A percentile compares a stretch with the other conserved stretches of the same genome.
phyloP scores from a whole-genome alignment of 2,888 invertebrate genomes.

The Coleophora flavipennella region DNA sequence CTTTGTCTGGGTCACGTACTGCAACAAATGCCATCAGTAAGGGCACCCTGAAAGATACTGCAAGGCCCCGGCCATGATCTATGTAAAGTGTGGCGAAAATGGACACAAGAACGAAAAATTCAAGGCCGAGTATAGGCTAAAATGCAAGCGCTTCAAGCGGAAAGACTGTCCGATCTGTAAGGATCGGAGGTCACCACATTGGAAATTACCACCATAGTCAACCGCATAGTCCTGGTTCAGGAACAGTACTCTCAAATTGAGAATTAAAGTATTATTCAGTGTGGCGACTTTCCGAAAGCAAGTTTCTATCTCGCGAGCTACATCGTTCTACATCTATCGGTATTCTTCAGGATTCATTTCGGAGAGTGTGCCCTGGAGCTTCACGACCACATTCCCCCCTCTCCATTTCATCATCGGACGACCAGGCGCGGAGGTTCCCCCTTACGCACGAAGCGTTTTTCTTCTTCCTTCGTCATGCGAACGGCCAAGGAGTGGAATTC shows the following conservation, averaged over 20 bases:
- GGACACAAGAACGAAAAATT: conserved; percentile 15
- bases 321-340: no score
- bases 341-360: no score
- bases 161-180: conserved; percentile 8
- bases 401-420: no score
- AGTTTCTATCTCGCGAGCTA: conserved; percentile 9
- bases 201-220: conserved; percentile 15
- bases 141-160: conserved; percentile 15
- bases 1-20: neutral
- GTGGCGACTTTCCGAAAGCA: conserved; percentile 10
- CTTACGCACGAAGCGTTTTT: no score
- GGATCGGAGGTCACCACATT: conserved; percentile 12
- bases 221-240: conserved; percentile 16
- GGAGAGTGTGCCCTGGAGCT: no score
- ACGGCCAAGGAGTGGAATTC: no score
- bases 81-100: conserved; percentile 16
- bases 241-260: conserved; percentile 23
- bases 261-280: conserved; percentile 69
- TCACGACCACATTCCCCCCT: no score
- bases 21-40: conserved; percentile 23
- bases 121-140: conserved; percentile 7
- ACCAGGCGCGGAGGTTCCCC: no score
- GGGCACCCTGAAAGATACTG: conserved; percentile 26
- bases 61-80: conserved; percentile 3
- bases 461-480: no score